Conservation (phyloP, 1,140 invertebrate genomes). For the Steinernema khuongi region DNA sequence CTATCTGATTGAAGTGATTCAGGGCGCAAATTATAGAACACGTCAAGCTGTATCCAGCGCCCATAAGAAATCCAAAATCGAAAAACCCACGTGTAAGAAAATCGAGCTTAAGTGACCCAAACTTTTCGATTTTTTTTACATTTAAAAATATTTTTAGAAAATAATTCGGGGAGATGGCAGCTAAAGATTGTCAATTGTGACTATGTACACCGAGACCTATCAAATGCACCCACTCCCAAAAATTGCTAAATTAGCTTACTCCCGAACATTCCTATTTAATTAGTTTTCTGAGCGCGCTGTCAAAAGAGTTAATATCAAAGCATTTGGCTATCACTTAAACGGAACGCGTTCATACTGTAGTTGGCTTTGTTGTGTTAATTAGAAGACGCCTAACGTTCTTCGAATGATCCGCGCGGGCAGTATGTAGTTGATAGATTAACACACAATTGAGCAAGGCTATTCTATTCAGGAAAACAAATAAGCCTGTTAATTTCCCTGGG, state of each 20-base stretch:
- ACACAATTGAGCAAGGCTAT: conserved; percentile 15
- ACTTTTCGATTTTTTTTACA: too few relatives aligned
- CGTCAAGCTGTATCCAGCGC: too few relatives aligned
- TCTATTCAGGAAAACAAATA: neutral
- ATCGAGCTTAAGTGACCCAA: too few relatives aligned
- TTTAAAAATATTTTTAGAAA: too few relatives aligned
- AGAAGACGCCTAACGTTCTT: neutral
- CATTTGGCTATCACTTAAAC: neutral
- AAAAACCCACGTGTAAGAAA: too few relatives aligned
- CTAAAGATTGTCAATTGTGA: too few relatives aligned
- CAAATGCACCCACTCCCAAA: too few relatives aligned
- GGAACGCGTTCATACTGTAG: neutral
- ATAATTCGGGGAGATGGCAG: too few relatives aligned
- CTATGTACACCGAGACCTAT: too few relatives aligned
- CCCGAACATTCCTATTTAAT: neutral
- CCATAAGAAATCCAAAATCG: too few relatives aligned
- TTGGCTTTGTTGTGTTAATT: conserved; percentile 5
- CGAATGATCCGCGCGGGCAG: neutral
- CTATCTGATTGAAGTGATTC: too few relatives aligned
- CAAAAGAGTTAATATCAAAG: neutral
- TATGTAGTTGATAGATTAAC: conserved; percentile 12
- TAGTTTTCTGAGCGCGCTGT: neutral
- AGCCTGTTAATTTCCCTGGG: conserved; percentile 3
- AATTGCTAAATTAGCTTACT: neutral
- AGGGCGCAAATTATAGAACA: too few relatives aligned